These are phyloP conservation scores for Aethina tumida DNA, from an alignment of 1,140 invertebrate genomes.

Conservation along the genomic window DNA sequence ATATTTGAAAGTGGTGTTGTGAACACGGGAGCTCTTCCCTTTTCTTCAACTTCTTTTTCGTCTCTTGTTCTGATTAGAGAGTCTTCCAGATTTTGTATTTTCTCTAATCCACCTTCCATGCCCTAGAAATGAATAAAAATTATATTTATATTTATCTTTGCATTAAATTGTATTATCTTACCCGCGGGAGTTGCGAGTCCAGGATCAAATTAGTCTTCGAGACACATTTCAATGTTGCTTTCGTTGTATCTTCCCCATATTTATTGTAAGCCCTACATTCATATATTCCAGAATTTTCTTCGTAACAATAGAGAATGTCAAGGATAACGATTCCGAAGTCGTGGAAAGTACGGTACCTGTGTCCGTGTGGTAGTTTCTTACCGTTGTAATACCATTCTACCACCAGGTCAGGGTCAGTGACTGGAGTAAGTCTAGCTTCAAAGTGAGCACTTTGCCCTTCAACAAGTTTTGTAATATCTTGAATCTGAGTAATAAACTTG, in stretches of 20 bases:
- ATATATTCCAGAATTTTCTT: conserved; percentile 90
- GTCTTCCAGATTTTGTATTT: conserved; percentile 87
- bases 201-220: conserved; percentile 88
- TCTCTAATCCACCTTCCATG: conserved; percentile 87
- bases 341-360: conserved; percentile 91
- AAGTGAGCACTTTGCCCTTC: conserved; percentile 94
- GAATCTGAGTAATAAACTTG: conserved; percentile 81
- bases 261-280: conserved; percentile 89
- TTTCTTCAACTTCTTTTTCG: conserved; percentile 56
- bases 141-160: background rate
- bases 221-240: conserved; percentile 73
- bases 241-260: conserved; percentile 80
- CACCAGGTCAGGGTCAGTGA: conserved; percentile 84
- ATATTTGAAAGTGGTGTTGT: conserved; percentile 82
- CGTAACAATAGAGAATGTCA: conserved; percentile 93
- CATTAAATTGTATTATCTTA: conserved; percentile 32
- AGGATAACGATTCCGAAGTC: conserved; percentile 95
- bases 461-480: conserved; percentile 67
- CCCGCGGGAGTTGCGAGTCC: conserved; percentile 87
- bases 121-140: conserved; percentile 44
- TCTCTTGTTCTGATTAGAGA: conserved; percentile 63
- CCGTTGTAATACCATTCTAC: conserved; percentile 95
- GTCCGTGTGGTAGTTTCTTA: conserved; percentile 82
- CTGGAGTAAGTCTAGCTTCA: conserved; percentile 80
- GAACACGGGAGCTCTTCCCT: conserved; percentile 79